A percentile compares a stretch with the other conserved stretches of the same genome.
phyloP scores from a whole-genome alignment of 2,113 vertebrate species.

The Fulica atra region DNA sequence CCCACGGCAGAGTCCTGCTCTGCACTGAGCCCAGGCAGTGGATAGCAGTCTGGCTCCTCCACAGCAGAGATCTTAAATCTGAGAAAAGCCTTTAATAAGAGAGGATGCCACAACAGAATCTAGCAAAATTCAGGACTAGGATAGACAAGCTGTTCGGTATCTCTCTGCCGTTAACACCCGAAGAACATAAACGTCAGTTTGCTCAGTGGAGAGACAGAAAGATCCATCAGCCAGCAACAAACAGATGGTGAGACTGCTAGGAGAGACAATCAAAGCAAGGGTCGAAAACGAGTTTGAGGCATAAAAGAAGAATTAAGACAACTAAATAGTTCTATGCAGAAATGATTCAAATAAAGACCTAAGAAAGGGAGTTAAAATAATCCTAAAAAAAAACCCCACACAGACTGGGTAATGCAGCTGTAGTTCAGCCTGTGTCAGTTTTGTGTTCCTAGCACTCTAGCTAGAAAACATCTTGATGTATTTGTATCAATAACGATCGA shows the following conservation, averaged over 20 bases:
- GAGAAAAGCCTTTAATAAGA: neutral
- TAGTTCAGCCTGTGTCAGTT: neutral
- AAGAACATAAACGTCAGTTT: neutral
- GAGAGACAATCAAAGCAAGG: conserved; percentile 5
- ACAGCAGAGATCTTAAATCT: neutral
- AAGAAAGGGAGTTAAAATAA: neutral
- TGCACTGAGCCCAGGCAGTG: too few species aligned
- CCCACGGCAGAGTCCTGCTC: neutral
- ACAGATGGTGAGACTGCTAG: conserved; percentile 21
- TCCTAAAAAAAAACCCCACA: neutral
- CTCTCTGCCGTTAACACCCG: neutral
- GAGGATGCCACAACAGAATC: neutral
- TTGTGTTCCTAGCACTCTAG: neutral
- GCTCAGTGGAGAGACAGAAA: neutral
- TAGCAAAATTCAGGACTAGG: neutral
- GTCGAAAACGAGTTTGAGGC: neutral
- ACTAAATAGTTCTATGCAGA: neutral
- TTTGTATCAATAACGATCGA: neutral
- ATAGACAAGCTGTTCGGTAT: neutral
- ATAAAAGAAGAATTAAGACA: neutral
- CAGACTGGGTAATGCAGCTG: neutral
- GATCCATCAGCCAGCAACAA: neutral
- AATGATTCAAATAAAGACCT: neutral
- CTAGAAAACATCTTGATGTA: neutral
- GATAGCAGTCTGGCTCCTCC: neutral